Conservation (phyloP, 2,888 invertebrate species). For the Ophion ellenae region DNA sequence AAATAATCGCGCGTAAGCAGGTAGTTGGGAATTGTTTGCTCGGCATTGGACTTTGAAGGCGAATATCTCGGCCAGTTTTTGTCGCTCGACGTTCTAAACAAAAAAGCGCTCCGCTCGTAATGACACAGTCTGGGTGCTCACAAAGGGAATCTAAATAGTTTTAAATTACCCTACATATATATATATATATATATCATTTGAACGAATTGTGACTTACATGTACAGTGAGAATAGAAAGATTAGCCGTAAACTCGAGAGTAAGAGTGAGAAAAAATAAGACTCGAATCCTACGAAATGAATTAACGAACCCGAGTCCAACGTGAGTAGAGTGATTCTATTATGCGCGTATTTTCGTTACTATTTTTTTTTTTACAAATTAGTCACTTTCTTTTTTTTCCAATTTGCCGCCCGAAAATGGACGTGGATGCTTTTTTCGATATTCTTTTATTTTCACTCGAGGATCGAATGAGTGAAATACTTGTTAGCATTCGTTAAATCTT, state of each 20-base stretch:
- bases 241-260: constrained; percentile 45
- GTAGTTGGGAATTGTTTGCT: too few species aligned
- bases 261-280: constrained; percentile 18
- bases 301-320: constrained; percentile 28
- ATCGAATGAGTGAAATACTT: neutral
- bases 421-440: neutral
- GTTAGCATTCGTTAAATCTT: neutral
- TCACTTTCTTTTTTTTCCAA: neutral
- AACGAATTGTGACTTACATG: constrained; percentile 59
- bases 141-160: too few species aligned
- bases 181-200: constrained; percentile 20
- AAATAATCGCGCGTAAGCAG: too few species aligned
- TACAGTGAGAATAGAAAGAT: constrained; percentile 61
- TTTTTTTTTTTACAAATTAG: neutral
- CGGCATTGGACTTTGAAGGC: too few species aligned
- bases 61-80: too few species aligned
- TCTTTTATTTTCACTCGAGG: neutral
- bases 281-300: constrained; percentile 32
- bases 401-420: neutral
- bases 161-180: neutral
- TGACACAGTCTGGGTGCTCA: too few species aligned
- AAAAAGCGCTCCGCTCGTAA: too few species aligned
- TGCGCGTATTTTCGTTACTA: neutral
- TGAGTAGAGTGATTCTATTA: constrained; percentile 4
- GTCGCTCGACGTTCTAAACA: too few species aligned